A percentile compares a stretch with the other conserved stretches of the same genome.
These are phyloP conservation scores for Rhingia campestris DNA, from an alignment of 2,888 invertebrate species.

Conservation along the genomic window DNA sequence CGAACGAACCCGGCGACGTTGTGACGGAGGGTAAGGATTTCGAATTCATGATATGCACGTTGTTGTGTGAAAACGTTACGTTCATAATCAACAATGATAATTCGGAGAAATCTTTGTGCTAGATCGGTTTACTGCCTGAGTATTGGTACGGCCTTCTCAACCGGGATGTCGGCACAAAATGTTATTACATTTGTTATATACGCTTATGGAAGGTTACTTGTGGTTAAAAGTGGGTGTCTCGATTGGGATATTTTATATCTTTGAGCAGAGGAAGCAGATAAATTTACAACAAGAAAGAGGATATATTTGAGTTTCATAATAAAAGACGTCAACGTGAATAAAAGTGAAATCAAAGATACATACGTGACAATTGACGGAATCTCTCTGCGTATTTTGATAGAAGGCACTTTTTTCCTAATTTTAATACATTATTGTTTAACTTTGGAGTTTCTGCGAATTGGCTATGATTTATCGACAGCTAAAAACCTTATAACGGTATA, in stretches of 20 bases:
- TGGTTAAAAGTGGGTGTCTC: constrained; percentile 56
- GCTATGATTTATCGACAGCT: constrained; percentile 64
- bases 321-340: constrained; percentile 51
- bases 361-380: neutral
- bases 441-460: constrained; percentile 48
- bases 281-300: neutral
- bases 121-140: constrained; percentile 30
- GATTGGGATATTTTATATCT: constrained; percentile 31
- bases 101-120: constrained; percentile 47
- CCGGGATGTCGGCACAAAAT: neutral
- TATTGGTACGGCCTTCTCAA: neutral
- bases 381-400: no score
- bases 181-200: constrained; percentile 8
- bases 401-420: no score
- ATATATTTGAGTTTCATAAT: constrained; percentile 46
- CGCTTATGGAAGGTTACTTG: constrained; percentile 46
- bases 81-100: constrained; percentile 59
- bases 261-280: constrained; percentile 57
- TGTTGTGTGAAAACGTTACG: constrained; percentile 38
- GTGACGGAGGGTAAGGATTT: constrained; percentile 21
- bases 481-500: no score
- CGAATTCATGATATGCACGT: constrained; percentile 40
- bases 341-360: constrained; percentile 15
- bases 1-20: constrained; percentile 29
- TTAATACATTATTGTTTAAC: no score